Percentiles rank a stretch among this genome's conserved stretches.
These are phyloP conservation scores for Crypturellus tataupa DNA, from an alignment of 2,797 vertebrate species.

Conservation along the genomic window DNA sequence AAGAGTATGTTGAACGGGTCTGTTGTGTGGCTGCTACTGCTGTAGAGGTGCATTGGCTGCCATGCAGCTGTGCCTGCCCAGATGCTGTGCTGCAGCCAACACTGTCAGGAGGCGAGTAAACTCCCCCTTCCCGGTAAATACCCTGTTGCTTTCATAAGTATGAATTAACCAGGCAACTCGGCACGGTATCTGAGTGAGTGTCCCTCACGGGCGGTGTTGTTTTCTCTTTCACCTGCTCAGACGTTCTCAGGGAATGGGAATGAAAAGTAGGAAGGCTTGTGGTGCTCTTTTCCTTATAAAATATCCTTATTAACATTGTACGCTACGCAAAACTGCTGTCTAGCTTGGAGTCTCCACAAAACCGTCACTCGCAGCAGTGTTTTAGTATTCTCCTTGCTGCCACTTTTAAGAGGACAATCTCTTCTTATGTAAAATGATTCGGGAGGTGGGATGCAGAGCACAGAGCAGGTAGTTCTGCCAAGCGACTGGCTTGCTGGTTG, in stretches of 20 bases:
- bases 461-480: rapidly evolving
- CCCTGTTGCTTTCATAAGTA: rapidly evolving
- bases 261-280: rapidly evolving
- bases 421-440: rapidly evolving
- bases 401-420: rapidly evolving
- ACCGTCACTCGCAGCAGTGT: not conserved
- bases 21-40: too few species aligned
- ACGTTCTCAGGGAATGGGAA: not conserved
- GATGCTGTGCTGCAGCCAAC: not conserved
- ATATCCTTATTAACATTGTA: rapidly evolving
- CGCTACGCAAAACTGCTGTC: not conserved
- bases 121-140: rapidly evolving
- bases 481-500: rapidly evolving
- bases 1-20: too few species aligned
- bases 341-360: rapidly evolving
- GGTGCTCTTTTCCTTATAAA: not conserved
- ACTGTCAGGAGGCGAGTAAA: not conserved
- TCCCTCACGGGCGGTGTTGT: rapidly evolving
- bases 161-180: not conserved
- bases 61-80: too few species aligned
- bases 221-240: not conserved
- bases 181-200: rapidly evolving
- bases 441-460: not conserved
- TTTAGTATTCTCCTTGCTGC: not conserved
- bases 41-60: too few species aligned